Percentiles rank a stretch among this genome's conserved stretches.
phyloP scores from a whole-genome alignment of 2,888 invertebrate species.

The Phorcus lineatus region DNA sequence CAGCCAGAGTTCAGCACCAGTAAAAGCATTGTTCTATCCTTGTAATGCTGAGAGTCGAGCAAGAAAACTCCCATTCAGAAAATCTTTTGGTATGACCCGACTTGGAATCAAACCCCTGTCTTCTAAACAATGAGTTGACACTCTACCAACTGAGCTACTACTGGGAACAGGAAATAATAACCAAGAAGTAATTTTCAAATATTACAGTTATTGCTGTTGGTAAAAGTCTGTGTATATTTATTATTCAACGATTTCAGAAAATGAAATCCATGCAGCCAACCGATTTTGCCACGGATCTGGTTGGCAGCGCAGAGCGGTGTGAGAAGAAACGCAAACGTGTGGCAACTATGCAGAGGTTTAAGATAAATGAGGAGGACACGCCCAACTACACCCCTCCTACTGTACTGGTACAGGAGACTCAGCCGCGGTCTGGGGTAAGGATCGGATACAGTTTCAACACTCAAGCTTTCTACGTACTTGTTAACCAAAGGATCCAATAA shows the following conservation, averaged over 20 bases:
- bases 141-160: too few species aligned
- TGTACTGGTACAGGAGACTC: slow-evolving; percentile 64
- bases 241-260: slow-evolving; percentile 69
- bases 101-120: too few species aligned
- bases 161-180: too few species aligned
- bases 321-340: slow-evolving; percentile 54
- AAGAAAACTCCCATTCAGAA: too few species aligned
- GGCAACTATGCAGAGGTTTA: slow-evolving; percentile 47
- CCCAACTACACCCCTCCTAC: slow-evolving; percentile 49
- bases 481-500: background rate
- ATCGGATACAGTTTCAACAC: background rate
- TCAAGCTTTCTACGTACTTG: background rate
- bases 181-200: too few species aligned
- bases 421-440: slow-evolving; percentile 65
- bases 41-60: too few species aligned
- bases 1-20: too few species aligned
- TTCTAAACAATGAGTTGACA: too few species aligned
- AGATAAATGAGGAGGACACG: slow-evolving; percentile 41
- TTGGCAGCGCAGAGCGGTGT: slow-evolving; percentile 64
- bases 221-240: too few species aligned
- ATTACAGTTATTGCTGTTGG: too few species aligned
- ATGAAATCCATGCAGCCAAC: slow-evolving; percentile 73
- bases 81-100: too few species aligned
- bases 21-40: too few species aligned
- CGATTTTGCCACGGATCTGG: slow-evolving; percentile 71